These are phyloP conservation scores for Bos indicus DNA, from an alignment of 2,113 vertebrate genomes.

Conservation along the genomic window DNA sequence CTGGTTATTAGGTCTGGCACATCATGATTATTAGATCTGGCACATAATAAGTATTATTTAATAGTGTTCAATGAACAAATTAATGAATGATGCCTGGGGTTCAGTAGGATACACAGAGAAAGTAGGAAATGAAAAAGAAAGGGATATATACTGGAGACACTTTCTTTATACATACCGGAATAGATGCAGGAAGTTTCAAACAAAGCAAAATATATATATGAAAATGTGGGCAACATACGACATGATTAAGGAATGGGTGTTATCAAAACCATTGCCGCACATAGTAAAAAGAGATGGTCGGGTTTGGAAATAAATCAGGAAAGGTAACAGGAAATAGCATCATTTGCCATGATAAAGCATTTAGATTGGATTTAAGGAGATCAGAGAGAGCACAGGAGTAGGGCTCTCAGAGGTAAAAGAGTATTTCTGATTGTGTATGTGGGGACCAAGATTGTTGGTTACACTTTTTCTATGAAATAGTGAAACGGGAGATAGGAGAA, in stretches of 20 bases:
- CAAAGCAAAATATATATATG: background rate
- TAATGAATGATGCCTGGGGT: background rate
- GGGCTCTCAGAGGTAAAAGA: background rate
- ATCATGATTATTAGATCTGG: background rate
- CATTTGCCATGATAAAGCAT: background rate
- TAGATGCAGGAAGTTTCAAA: background rate
- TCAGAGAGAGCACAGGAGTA: background rate
- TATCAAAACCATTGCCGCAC: background rate
- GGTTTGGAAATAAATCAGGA: background rate
- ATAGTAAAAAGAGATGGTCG: background rate
- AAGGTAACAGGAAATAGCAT: background rate
- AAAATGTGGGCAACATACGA: background rate
- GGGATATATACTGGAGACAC: no score
- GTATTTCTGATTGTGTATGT: background rate
- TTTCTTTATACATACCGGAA: background rate
- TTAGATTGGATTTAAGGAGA: background rate
- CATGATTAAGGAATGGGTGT: background rate
- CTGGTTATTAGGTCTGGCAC: background rate
- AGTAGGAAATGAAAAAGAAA: background rate
- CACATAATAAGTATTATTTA: background rate
- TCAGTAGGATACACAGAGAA: background rate
- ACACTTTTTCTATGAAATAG: background rate
- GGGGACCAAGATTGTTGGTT: background rate
- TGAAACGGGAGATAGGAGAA: background rate
- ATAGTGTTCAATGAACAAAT: background rate